Evolutionary conservation across 2,888 invertebrate genomes (phyloP).

Genomic region (Brassicogethes aeneus): DNA sequence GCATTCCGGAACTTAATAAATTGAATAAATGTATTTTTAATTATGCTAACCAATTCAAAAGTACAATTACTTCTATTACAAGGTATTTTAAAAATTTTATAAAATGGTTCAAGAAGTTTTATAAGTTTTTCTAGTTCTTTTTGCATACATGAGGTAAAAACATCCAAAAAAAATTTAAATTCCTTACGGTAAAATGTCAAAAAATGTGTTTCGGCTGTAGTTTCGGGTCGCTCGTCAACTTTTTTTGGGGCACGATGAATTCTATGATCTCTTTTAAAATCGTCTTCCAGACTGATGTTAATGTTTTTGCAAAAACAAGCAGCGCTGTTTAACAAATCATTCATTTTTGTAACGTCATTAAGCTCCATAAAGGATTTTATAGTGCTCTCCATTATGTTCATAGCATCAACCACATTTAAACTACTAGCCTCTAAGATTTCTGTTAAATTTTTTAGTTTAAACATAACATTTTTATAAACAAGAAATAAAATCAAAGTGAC

Average conservation of each 20-base stretch:
- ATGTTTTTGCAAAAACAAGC: slow-evolving; percentile 1
- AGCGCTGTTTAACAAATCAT: slow-evolving; percentile 5
- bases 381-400: neutral
- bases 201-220: neutral
- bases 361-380: slow-evolving; percentile 1
- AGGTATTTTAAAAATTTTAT: no score
- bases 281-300: neutral
- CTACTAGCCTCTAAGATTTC: neutral
- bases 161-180: no score
- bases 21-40: no score
- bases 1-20: no score
- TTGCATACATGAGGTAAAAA: no score
- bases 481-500: slow-evolving; percentile 6
- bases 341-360: neutral
- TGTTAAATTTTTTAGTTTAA: neutral
- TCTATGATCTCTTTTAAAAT: neutral
- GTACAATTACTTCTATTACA: no score
- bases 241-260: neutral
- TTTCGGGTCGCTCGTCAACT: neutral
- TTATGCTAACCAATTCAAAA: no score
- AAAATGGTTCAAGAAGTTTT: no score
- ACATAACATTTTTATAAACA: slow-evolving; percentile 4
- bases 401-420: slow-evolving; percentile 2
- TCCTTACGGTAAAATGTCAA: no score
- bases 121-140: no score